Percentiles rank a stretch among this genome's conserved stretches.
phyloP scores from a whole-genome alignment of 2,888 invertebrate species.

The Lasioglossum vierecki region DNA sequence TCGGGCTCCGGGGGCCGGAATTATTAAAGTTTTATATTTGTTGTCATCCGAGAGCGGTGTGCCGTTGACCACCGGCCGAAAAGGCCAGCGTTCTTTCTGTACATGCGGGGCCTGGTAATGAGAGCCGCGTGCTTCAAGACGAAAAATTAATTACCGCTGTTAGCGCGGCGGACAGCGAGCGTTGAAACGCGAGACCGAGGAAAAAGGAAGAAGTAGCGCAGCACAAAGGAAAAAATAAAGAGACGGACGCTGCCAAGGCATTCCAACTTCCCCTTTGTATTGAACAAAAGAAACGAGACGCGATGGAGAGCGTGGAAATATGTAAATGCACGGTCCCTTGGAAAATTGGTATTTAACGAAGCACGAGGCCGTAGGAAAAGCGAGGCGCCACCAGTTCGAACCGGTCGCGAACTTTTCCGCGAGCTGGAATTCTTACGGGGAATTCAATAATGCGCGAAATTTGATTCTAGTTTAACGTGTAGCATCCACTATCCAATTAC shows the following conservation, averaged over 20 bases:
- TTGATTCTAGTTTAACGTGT: background rate
- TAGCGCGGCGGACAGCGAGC: constrained; percentile 36
- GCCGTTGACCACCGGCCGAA: constrained; percentile 29
- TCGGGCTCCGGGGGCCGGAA: constrained; percentile 44
- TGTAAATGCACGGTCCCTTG: constrained; percentile 27
- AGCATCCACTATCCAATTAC: background rate
- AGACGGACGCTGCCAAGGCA: constrained; percentile 17
- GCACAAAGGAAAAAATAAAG: constrained; percentile 20
- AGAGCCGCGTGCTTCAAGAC: constrained; percentile 43
- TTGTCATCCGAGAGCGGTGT: constrained; percentile 28
- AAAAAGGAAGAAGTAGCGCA: background rate
- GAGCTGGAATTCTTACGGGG: background rate
- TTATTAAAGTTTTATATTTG: constrained; percentile 67
- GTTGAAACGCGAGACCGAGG: constrained; percentile 9
- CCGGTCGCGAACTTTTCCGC: background rate
- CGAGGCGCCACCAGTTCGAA: background rate
- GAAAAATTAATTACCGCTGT: constrained; percentile 69
- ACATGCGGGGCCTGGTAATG: constrained; percentile 20
- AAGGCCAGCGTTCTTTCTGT: background rate
- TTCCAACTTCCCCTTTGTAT: constrained; percentile 14
- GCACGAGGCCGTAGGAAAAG: constrained; percentile 17
- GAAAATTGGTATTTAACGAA: constrained; percentile 38
- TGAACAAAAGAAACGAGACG: constrained; percentile 24
- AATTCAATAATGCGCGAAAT: constrained; percentile 1
- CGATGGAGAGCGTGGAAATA: constrained; percentile 12